Conservation (phyloP, 2,797 vertebrate genomes). For the Galaxias olidus region DNA sequence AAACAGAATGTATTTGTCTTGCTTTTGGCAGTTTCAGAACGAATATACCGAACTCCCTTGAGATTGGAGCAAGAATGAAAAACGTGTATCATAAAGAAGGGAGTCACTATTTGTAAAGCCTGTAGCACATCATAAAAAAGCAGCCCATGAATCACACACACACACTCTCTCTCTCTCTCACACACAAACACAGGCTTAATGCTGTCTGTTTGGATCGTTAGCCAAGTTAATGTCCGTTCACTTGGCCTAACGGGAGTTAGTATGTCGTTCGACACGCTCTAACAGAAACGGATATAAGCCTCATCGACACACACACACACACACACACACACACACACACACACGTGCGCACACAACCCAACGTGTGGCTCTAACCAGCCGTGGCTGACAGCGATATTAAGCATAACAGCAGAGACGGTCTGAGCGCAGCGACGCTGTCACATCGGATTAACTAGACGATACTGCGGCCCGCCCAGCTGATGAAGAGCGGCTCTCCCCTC, state of each 20-base stretch:
- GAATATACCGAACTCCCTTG: too few species aligned
- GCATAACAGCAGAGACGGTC: slow-evolving; percentile 53
- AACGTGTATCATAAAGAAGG: too few species aligned
- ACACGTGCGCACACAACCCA: slow-evolving; percentile 18
- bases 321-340: slow-evolving; percentile 43
- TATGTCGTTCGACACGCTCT: slow-evolving; percentile 61
- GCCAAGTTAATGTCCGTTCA: slow-evolving; percentile 69
- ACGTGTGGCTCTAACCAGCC: slow-evolving; percentile 42
- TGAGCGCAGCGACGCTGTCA: slow-evolving; percentile 57
- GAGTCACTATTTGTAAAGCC: slow-evolving; percentile 46
- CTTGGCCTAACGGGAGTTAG: slow-evolving; percentile 53
- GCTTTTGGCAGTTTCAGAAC: too few species aligned
- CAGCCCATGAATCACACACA: slow-evolving; percentile 2
- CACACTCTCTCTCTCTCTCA: slow-evolving; percentile 19
- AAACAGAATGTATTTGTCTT: too few species aligned
- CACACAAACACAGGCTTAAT: slow-evolving; percentile 37
- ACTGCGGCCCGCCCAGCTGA: slow-evolving; percentile 28
- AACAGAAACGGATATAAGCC: slow-evolving; percentile 58
- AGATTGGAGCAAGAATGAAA: too few species aligned
- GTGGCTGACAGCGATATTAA: slow-evolving; percentile 56
- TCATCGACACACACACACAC: slow-evolving; percentile 27
- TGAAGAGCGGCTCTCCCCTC: slow-evolving; percentile 2
- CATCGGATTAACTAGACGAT: slow-evolving; percentile 62
- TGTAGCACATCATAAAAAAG: slow-evolving; percentile 19
- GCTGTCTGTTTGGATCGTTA: slow-evolving; percentile 65